Base-by-base conservation (phyloP, 2,113 vertebrate genomes). In the Petaurus breviceps region DNA sequence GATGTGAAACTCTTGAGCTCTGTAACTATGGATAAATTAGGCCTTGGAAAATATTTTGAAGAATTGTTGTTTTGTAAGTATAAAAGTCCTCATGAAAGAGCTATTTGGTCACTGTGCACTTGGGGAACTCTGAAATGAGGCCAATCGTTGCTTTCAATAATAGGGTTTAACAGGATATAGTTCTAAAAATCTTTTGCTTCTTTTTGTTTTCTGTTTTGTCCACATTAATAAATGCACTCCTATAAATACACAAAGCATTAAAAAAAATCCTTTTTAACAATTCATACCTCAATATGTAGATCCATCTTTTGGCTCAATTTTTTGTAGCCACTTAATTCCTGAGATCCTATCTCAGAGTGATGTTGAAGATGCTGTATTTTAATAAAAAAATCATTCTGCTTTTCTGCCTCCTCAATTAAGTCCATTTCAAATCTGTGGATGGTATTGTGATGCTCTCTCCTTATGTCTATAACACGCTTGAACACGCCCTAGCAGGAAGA, bases 341-440 rank as follows among this genome's bases (percentile, higher is more conserved):
- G 55, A 43, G 94, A 91, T 24, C 90, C 77, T 23, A 0, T 6
- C 51, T 97, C 94, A 84, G 24, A 95, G 89, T 4, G 92, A 51
- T 93, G 98, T 54, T 95, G 96, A 90, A 99, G 89, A 52, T 22
- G 47, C 3, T 77, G 97, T 68, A 98, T 97, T 92, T 98, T 96
- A 91, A 94, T 95, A 28, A 3, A 95, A 12, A 99, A 90, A 68
- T 98, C 96, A 89, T 95, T 93, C 94, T 98, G 98, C 92, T 97
- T 98, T 97, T 97, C 98, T 91, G 98, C 95, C 95, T 99, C 98
- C 49, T 98, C 97, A 55, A 98, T 91, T 52, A 98, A 57, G 57
- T 97, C 97, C 49, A 68, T 96, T 95, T 98, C 94, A 92, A 96
- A 89, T 19, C 97, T 98, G 93, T 97, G 95, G 92, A 98, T 93